Percentiles rank a stretch among this genome's conserved stretches.
These are phyloP conservation scores for Danio albolineatus DNA, from an alignment of 2,797 vertebrate species.

Conservation along the genomic window DNA sequence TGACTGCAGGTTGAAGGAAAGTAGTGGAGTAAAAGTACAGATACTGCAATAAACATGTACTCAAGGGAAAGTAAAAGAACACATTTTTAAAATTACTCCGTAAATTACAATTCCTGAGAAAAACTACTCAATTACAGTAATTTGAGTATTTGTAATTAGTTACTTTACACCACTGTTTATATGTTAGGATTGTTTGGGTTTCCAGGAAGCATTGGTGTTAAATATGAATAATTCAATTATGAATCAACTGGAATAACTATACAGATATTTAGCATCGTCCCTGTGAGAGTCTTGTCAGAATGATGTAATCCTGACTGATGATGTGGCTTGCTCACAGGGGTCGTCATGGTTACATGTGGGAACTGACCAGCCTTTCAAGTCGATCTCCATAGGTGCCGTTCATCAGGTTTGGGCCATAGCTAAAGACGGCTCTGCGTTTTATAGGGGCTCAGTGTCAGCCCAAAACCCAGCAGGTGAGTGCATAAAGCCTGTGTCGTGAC, in stretches of 20 bases:
- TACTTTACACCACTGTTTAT: too few species aligned
- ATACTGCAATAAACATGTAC: too few species aligned
- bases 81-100: too few species aligned
- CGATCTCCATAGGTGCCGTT: conserved; percentile 89
- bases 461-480: conserved; percentile 87
- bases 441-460: conserved; percentile 89
- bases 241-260: not conserved
- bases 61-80: too few species aligned
- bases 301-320: conserved; percentile 2
- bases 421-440: conserved; percentile 92
- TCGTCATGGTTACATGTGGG: conserved; percentile 96
- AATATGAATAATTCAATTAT: too few species aligned
- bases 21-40: too few species aligned
- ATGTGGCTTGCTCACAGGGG: conserved; percentile 77
- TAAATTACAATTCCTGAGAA: too few species aligned
- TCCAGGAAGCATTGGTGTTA: too few species aligned
- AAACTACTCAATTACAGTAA: too few species aligned
- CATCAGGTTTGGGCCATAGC: conserved; percentile 95
- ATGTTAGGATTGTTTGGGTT: too few species aligned
- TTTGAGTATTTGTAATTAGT: too few species aligned
- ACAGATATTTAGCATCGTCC: not conserved
- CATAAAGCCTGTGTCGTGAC: not conserved
- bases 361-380: conserved; percentile 95
- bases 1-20: too few species aligned
- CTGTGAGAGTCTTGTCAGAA: not conserved